Evolutionary conservation across 2,888 invertebrate genomes (phyloP), one percentile per base, ranked within the genome.

Genomic region (Caenorhabditis imperialis): DNA sequence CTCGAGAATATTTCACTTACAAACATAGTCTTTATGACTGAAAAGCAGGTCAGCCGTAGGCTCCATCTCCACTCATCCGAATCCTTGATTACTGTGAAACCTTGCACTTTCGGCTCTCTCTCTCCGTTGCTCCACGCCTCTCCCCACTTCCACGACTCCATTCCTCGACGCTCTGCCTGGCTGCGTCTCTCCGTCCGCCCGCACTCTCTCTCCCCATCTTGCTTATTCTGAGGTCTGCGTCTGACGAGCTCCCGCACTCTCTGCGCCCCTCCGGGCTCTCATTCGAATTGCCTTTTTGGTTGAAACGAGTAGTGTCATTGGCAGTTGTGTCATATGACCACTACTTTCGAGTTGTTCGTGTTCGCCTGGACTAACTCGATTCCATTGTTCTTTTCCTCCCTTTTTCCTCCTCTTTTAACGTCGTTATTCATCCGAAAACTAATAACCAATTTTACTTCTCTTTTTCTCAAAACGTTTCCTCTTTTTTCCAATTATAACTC

Each of bases 281-380:
- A 57, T 58, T 45, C 60, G 53, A 69, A 60, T 69, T 69, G 69
- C 60, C 60, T 69, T 60, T 69, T 69, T 60, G 58, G 69, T 60
- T 45, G 45, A 50, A 30, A 54, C n/a, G 65, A 67, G 67, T 57
- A 67, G 67, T 67, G 67, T 67, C 67, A 67, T 67, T 67, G 67
- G 67, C 67, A 67, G 48, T 35, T 22, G 45, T 16, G 25, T 47
- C 57, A 58, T 58, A 51, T 67, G 57, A 67, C 58, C 35, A 40
- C 48, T 23, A 12, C 37, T 23, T 45, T 61, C 40, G n/a, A n/a
- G n/a, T n/a, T n/a, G n/a, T n/a, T 16, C 44, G 14, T 14, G 45
- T 48, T 20, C 53, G 16, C 45, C 44, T 37, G 38, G 35, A 47
- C n/a, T 22, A 30, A 33, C 60, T 35, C 18, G 44, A 27, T 18